Base-by-base conservation (phyloP, 2,888 invertebrate species). In the Athalia rosae region DNA sequence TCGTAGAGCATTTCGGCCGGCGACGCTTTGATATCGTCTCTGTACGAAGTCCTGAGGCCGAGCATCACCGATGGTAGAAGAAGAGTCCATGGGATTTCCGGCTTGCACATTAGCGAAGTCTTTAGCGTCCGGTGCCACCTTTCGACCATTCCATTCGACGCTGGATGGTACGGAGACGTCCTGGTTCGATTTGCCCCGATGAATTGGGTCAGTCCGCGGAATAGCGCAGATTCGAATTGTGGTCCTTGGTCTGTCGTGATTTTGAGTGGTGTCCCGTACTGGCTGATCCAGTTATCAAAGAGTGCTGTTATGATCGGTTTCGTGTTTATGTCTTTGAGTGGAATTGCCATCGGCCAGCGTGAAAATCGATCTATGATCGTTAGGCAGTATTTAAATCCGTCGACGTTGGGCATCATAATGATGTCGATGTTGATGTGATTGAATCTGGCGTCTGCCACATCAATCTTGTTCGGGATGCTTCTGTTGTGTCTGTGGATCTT, bases 281-380 rank as follows among this genome's bases (percentile, higher is more conserved):
- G 79, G 3, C 84, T 62, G 4, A 89, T 80, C 87, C 88, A 88
- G 4, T 80, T 63, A 1, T 41, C 47, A 56, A 81, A 80, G 48
- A 89, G 84, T 0, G 83, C 82, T 0, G 76, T 59, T 0, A 86
- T 85, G 0, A 87, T 83, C 0, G 86, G 86, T 48, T 83, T 81
- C 0, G 87, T 85, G 11, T 82, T 80, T 48, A 85, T 85, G 77
- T 89, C 80, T 41, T 64, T 63, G 1, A 89, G 45, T 0, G 89
- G 88, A 9, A 85, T 78, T 0, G 85, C 87, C 47, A 84, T 84
- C 4, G 86, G 85, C 85, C 86, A 88, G 5, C 83, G 77, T 3
- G 85, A 79, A 78, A 85, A 86, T 2, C 87, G 56, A 76, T 90
- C 87, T 5, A 87, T 83, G 9, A 82, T 81, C 0, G 88, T 89